Base-by-base conservation (phyloP, 92 coral and sea anemone genomes). In the Epizoanthus rinbou region DNA sequence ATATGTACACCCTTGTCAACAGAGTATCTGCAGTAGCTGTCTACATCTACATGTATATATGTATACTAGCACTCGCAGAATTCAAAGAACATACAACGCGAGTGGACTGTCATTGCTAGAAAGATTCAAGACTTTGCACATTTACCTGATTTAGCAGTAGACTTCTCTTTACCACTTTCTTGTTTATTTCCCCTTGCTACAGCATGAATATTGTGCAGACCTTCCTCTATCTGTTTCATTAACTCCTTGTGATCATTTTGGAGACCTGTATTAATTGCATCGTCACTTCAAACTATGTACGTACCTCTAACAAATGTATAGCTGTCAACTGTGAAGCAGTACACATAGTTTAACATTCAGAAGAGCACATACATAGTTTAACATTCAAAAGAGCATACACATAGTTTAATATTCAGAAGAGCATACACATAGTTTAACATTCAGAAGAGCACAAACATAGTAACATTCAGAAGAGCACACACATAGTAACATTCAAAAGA, bases 211-310 rank as follows among this genome's bases (percentile, higher is more conserved):
- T 76, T 79, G 53, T 96, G 97, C 24, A 96, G 87, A 15, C 99
- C 99, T 67, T 94, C 91, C 68, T 96, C 99, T 50, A 96, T 96
- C 53, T 96, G 94, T 76, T 85, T 92, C 99, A 96, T 96, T 15
- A 93, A 33, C 19, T 95, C 90, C 76, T 96, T 91, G 85, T 93
- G 99, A 78, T 96, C 99, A 90, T 96, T 96, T 73, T 91, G 94
- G n/a, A 96, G 90, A 84, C 99, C 99, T 95, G n/a, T 16, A 57
- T 84, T 8, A 19, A 37, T 76, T 9, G 50, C 21, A 74, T 31
- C 17, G 47, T 64, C 23, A 37, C 3, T 3, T 21, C 19, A 73
- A 50, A 57, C 21, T 54, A 62, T 57, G 41, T 66, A 24, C 6
- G 5, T 3, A 37, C 39, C 2, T 35, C 2, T 37, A 37, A 37